Conservation (phyloP, 2,888 invertebrate genomes). For the Ochropacha duplaris region DNA sequence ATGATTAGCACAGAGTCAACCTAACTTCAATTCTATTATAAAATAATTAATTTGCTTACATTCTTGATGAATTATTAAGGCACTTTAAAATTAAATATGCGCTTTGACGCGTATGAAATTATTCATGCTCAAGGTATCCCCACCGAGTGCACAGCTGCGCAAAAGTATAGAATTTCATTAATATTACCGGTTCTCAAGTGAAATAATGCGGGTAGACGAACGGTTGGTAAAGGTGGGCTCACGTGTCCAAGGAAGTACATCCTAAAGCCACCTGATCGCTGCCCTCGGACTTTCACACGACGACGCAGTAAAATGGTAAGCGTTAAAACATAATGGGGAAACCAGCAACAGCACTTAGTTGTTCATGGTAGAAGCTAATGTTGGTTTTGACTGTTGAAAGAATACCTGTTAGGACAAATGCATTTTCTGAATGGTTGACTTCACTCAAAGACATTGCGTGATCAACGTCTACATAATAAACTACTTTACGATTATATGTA, state of each 20-base stretch:
- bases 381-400: not conserved
- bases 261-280: slow-evolving; percentile 65
- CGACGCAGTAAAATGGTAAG: slow-evolving; percentile 52
- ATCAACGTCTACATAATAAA: not conserved
- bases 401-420: slow-evolving; percentile 3
- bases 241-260: slow-evolving; percentile 69
- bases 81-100: slow-evolving; percentile 51
- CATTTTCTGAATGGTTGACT: slow-evolving; percentile 8
- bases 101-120: slow-evolving; percentile 58
- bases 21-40: not conserved
- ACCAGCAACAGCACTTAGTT: slow-evolving; percentile 61
- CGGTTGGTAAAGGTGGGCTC: slow-evolving; percentile 61
- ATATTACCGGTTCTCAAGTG: slow-evolving; percentile 71
- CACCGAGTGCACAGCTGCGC: slow-evolving; percentile 72
- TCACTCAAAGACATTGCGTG: slow-evolving; percentile 2
- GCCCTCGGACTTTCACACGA: slow-evolving; percentile 68
- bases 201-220: slow-evolving; percentile 71
- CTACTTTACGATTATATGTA: not conserved
- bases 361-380: slow-evolving; percentile 22
- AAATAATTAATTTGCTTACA: not conserved
- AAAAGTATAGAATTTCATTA: slow-evolving; percentile 76
- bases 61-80: not conserved
- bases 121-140: slow-evolving; percentile 53
- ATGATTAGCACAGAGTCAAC: not conserved
- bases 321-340: slow-evolving; percentile 60